Evolutionary conservation across 2,888 invertebrate species (phyloP).

Genomic region (Rapana venosa): DNA sequence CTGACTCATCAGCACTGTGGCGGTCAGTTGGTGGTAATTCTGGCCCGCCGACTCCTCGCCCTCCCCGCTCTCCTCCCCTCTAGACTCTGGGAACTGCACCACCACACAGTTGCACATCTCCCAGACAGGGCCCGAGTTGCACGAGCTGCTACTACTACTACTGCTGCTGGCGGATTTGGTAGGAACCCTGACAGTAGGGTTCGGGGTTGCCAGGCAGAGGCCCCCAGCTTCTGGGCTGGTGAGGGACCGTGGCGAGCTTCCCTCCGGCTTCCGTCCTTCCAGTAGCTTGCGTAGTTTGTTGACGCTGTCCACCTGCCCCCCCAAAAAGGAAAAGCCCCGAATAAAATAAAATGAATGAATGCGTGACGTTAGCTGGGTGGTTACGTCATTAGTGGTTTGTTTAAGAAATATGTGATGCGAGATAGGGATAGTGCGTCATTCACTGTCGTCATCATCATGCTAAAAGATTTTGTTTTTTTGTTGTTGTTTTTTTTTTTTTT

Average conservation of each 20-base stretch:
- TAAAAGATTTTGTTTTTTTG: too few species aligned
- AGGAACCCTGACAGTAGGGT: not conserved
- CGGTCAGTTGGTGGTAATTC: slow-evolving; percentile 40
- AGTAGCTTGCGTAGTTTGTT: slow-evolving; percentile 36
- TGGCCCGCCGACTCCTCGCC: slow-evolving; percentile 41
- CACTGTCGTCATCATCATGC: too few species aligned
- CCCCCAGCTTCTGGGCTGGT: not conserved
- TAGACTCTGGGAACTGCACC: slow-evolving; percentile 43
- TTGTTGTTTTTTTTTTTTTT: too few species aligned
- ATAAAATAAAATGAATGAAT: too few species aligned
- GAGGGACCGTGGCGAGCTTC: not conserved
- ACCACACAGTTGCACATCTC: slow-evolving; percentile 39
- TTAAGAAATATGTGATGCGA: too few species aligned
- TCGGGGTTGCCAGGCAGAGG: not conserved
- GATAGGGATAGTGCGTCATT: too few species aligned
- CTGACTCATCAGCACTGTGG: not conserved
- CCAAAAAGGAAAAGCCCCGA: too few species aligned
- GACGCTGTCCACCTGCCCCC: slow-evolving; percentile 47
- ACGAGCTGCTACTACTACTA: not conserved
- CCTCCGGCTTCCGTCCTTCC: too few species aligned
- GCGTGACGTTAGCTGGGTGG: too few species aligned
- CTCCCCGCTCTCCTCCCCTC: slow-evolving; percentile 28
- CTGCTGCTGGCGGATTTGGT: not conserved
- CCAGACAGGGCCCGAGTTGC: too few species aligned
- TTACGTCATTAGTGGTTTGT: too few species aligned